A percentile compares a stretch with the other conserved stretches of the same genome.
phyloP scores from a whole-genome alignment of 2,797 vertebrate species.

The Danio choprae region DNA sequence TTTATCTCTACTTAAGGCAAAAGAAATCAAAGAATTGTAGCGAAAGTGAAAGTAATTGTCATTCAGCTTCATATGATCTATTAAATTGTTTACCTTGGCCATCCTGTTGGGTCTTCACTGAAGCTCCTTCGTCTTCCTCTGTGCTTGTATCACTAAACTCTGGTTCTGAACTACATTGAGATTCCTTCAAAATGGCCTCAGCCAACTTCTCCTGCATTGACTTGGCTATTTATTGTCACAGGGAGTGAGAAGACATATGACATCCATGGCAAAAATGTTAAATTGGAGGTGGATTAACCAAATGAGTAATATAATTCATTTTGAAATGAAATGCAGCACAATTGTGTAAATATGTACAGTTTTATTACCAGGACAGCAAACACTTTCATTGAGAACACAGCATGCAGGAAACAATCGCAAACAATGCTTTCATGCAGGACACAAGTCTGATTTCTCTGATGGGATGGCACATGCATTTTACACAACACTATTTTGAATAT shows the following conservation, averaged over 20 bases:
- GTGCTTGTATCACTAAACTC: conserved; percentile 75
- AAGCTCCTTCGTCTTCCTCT: conserved; percentile 72
- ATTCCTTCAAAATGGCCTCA: conserved; percentile 70
- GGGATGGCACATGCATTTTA: conserved; percentile 10
- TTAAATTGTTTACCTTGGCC: conserved; percentile 61
- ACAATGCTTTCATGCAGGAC: no score
- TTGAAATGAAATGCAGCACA: not conserved
- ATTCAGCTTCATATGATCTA: not conserved
- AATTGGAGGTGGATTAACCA: not conserved
- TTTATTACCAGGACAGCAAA: conserved; percentile 34
- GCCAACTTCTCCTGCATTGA: conserved; percentile 83
- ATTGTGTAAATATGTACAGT: not conserved
- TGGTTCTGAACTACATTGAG: conserved; percentile 71
- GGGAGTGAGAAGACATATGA: conserved; percentile 53
- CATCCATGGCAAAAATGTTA: conserved; percentile 34
- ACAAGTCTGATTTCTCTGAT: not conserved
- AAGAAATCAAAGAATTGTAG: not conserved
- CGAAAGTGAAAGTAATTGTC: not conserved
- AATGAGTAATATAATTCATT: not conserved
- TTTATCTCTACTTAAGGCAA: not conserved
- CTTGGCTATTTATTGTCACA: conserved; percentile 73
- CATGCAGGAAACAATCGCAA: conserved; percentile 8
- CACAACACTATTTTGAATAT: not conserved
- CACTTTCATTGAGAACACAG: not conserved
- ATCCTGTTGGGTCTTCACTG: conserved; percentile 55